Base-by-base conservation (phyloP, 2,888 invertebrate genomes). In the Lutraria lutraria region DNA sequence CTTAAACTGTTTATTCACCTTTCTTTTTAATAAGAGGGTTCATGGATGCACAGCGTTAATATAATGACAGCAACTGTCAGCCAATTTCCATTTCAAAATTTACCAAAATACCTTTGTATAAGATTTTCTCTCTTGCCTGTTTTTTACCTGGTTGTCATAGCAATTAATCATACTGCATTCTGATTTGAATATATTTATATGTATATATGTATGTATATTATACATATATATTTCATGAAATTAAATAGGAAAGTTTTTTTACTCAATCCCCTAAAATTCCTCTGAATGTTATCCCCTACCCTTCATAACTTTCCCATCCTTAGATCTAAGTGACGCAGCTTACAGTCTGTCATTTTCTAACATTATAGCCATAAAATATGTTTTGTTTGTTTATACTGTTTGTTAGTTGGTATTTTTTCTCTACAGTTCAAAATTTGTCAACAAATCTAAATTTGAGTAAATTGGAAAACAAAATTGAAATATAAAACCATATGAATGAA, bases 111-210 rank as follows among this genome's bases (percentile, higher is more conserved):
- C 34, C 34, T 25, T 76, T 76, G 31, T 6, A 34, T 76, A 76
- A 72, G 72, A n/a, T 25, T 25, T 72, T 68, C 25, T 76, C 76
- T 76, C 76, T 76, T 76, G 76, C 76, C 34, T 34, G 76, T 76
- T 76, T 76, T 76, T 76, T 29, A 76, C 31, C 34, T 76, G 76
- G 76, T 76, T 76, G 76, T 15, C 19, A 19, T 76, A 31, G 31
- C 34, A 72, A 31, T 31, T 29, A 76, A 34, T 15, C 29, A 34
- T 19, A 34, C 31, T 31, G 31, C 6, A 19, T 34, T 76, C 31
- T 76, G 16, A 34, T 76, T 19, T 56, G 56, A 12, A 8, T 4
- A 31, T 16, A 31, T 76, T 34, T 76, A 15, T 76, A 76, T 76
- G 0, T 56, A 19, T 12, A 16, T 56, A 8, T 3, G 12, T 6